Evolutionary conservation across 1,140 invertebrate species (phyloP).

Genomic region (Drosophila tristis): DNA sequence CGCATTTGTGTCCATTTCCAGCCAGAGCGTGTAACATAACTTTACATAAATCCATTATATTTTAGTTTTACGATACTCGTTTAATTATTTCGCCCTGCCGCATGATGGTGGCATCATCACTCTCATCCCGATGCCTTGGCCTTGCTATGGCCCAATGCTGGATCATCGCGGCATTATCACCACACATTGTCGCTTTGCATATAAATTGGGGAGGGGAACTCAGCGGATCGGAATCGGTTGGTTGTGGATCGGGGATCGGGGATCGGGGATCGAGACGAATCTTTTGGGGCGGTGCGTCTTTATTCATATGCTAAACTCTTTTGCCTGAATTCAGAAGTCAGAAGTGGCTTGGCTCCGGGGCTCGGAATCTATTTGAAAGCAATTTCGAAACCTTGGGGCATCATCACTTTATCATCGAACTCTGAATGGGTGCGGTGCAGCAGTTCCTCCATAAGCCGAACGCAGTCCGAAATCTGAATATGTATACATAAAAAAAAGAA

Average conservation of each 20-base stretch:
- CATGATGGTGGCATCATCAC: slow-evolving; percentile 51
- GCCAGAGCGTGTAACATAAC: slow-evolving; percentile 71
- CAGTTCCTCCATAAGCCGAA: slow-evolving; percentile 38
- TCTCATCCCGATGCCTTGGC: background rate
- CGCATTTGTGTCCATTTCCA: slow-evolving; percentile 44
- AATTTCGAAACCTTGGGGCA: slow-evolving; percentile 64
- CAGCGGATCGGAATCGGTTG: slow-evolving; percentile 4
- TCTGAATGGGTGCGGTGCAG: slow-evolving; percentile 66
- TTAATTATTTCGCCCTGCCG: slow-evolving; percentile 64
- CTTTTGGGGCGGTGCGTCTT: slow-evolving; percentile 38
- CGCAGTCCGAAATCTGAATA: slow-evolving; percentile 44
- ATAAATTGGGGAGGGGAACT: slow-evolving; percentile 39
- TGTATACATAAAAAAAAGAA: slow-evolving; percentile 16
- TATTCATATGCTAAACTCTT: slow-evolving; percentile 77
- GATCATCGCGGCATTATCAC: slow-evolving; percentile 52
- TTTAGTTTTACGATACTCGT: slow-evolving; percentile 67
- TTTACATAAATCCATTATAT: slow-evolving; percentile 73
- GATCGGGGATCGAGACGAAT: slow-evolving; percentile 11
- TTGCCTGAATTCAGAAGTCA: slow-evolving; percentile 64
- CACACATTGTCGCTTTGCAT: slow-evolving; percentile 62
- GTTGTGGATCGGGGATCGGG: background rate
- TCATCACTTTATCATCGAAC: slow-evolving; percentile 66
- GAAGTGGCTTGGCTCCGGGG: slow-evolving; percentile 58
- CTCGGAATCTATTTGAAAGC: slow-evolving; percentile 68
- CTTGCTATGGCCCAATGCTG: slow-evolving; percentile 10